A percentile compares a stretch with the other conserved stretches of the same genome.
These are phyloP conservation scores for Spea hammondii DNA, from an alignment of 2,797 vertebrate species.

Conservation along the genomic window DNA sequence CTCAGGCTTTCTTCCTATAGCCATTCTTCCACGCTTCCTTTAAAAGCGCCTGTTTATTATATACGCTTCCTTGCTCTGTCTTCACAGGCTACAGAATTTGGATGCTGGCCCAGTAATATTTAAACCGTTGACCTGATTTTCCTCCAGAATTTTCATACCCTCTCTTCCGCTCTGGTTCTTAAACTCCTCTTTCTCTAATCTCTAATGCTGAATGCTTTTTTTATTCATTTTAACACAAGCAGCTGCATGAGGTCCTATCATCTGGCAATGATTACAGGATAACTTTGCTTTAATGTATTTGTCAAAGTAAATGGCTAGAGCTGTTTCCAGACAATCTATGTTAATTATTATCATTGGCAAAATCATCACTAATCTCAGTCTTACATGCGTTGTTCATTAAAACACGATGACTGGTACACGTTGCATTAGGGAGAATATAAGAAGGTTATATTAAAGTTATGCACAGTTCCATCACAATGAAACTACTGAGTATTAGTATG, in stretches of 20 bases:
- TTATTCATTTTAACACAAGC: conserved; percentile 7
- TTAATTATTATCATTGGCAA: conserved; percentile 8
- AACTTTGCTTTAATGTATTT: conserved; percentile 5
- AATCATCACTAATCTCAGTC: conserved; percentile 3
- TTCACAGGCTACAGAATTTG: conserved; percentile 9
- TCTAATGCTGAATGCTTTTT: conserved; percentile 1
- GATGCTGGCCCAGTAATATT: conserved; percentile 18
- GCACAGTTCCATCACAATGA: not conserved
- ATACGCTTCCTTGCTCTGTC: conserved; percentile 1
- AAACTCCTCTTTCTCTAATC: not conserved
- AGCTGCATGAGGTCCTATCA: not conserved
- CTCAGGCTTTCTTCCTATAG: too few species aligned
- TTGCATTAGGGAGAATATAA: not conserved
- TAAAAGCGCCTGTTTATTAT: not conserved
- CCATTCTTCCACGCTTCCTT: too few species aligned
- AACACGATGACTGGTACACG: not conserved
- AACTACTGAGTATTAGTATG: too few species aligned
- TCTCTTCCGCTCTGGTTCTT: conserved; percentile 8
- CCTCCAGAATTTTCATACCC: not conserved
- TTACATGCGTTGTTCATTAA: not conserved
- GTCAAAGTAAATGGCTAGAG: not conserved
- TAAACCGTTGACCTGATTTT: conserved; percentile 37
- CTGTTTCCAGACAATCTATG: conserved; percentile 1
- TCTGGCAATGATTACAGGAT: conserved; percentile 10
- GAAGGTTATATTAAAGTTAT: not conserved